A percentile compares a stretch with the other conserved stretches of the same genome.
Evolutionary conservation across 1,140 invertebrate species (phyloP).

Genomic region (Drosophila ogumai): DNA sequence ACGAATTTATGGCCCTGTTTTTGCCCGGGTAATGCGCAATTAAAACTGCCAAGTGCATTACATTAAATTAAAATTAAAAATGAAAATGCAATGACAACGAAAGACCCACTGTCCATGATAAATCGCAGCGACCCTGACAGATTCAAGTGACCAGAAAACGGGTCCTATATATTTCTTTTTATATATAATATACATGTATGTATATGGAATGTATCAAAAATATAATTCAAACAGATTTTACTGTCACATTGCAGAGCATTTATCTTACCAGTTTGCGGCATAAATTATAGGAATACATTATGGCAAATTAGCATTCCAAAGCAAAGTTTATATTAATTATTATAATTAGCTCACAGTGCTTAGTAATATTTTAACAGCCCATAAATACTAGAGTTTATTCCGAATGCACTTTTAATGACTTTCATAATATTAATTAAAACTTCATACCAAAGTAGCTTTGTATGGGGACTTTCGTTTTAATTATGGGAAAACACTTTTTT

Average conservation of each 20-base stretch:
- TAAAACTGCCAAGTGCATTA: conserved; percentile 78
- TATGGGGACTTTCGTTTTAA: conserved; percentile 3
- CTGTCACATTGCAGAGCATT: conserved; percentile 3
- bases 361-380: conserved; percentile 24
- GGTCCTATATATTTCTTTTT: conserved; percentile 5
- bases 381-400: conserved; percentile 26
- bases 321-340: conserved; percentile 22
- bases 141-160: conserved; percentile 45
- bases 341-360: conserved; percentile 10
- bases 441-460: conserved; percentile 1
- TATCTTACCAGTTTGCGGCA: conserved; percentile 9
- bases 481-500: conserved; percentile 14
- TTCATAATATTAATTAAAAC: conserved; percentile 35
- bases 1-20: conserved; percentile 71
- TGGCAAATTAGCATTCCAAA: conserved; percentile 20
- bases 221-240: conserved; percentile 19
- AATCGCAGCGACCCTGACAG: conserved; percentile 36
- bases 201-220: conserved; percentile 17
- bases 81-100: conserved; percentile 41
- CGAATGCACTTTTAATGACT: conserved; percentile 15
- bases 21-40: conserved; percentile 71
- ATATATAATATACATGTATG: not conserved
- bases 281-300: not conserved
- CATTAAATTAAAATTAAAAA: conserved; percentile 69
- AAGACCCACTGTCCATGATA: conserved; percentile 35